These are phyloP conservation scores for Protophormia terraenovae DNA, from an alignment of 2,888 invertebrate genomes.

Conservation along the genomic window DNA sequence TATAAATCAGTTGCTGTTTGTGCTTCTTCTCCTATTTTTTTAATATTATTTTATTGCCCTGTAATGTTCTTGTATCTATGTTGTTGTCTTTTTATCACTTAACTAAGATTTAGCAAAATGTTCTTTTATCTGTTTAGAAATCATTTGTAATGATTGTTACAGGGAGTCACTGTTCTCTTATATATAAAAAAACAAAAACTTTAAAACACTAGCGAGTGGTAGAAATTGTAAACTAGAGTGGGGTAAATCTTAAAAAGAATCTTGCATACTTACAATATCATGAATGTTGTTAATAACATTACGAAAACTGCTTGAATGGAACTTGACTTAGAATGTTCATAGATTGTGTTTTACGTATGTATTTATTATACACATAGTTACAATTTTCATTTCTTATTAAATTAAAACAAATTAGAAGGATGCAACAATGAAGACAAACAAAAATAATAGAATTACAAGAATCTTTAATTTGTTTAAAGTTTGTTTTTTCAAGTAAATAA, in stretches of 20 bases:
- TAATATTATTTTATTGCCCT: background rate
- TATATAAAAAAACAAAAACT: background rate
- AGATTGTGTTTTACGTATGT: conserved; percentile 9
- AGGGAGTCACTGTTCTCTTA: background rate
- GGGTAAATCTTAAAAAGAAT: conserved; percentile 21
- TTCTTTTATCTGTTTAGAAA: conserved; percentile 61
- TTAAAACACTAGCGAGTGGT: background rate
- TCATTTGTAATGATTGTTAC: conserved; percentile 56
- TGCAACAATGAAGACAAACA: conserved; percentile 28
- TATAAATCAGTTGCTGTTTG: conserved; percentile 57
- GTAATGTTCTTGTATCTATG: background rate
- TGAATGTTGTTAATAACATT: conserved; percentile 60
- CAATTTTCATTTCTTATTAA: conserved; percentile 38
- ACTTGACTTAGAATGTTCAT: conserved; percentile 27
- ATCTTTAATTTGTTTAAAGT: conserved; percentile 25
- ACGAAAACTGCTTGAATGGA: conserved; percentile 6
- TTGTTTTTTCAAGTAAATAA: background rate
- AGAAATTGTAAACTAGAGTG: conserved; percentile 14
- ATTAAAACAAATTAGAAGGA: conserved; percentile 63
- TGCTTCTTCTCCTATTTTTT: background rate
- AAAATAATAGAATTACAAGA: background rate
- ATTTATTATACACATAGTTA: background rate
- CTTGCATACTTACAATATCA: conserved; percentile 17
- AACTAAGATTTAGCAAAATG: conserved; percentile 64
- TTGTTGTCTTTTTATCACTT: conserved; percentile 59